Base-by-base conservation (phyloP, 2,113 vertebrate genomes). In the Alces alces region DNA sequence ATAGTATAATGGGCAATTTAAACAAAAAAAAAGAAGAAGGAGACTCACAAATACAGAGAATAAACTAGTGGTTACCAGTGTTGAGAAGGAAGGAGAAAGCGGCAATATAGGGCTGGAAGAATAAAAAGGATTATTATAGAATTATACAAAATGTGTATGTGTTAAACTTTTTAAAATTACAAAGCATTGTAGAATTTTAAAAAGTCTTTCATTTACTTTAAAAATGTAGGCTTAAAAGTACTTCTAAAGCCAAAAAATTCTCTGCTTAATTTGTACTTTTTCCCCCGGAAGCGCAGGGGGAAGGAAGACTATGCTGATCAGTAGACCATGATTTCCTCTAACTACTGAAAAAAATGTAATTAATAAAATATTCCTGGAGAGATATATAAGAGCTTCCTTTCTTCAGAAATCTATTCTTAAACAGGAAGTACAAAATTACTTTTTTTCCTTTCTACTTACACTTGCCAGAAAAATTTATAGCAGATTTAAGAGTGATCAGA, bases 301-400 rank as follows among this genome's bases (percentile, higher is more conserved):
- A 98, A 98, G 95, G 83, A 50, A 97, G 76, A 70, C 70, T 93
- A 79, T 36, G 23, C 89, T 98, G 95, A 98, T 98, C 95, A 94
- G 98, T 95, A 98, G 98, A 98, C 96, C 96, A 90, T 98, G 97
- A 98, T 98, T 99, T 98, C 95, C 98, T 99, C 96, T 98, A 66
- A 54, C 43, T 76, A 85, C 85, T 78, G 25, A 97, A 82, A 96
- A 98, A 98, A 98, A 97, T 94, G 88, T 96, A 97, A 97, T 97
- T 98, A 98, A 98, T 96, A 98, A 98, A 98, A 98, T 76, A 97
- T 89, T 97, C 76, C 96, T 96, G 89, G 98, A 97, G 91, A 97
- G 61, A 98, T 97, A 99, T 96, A 97, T 93, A 97, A 92, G 93
- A 90, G 88, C 97, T 98, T 98, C 98, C 98, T 98, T 98, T 98